A percentile compares a stretch with the other conserved stretches of the same genome.
phyloP scores from a whole-genome alignment of 1,140 invertebrate species.

The Pseudomyrmex cubaensis region DNA sequence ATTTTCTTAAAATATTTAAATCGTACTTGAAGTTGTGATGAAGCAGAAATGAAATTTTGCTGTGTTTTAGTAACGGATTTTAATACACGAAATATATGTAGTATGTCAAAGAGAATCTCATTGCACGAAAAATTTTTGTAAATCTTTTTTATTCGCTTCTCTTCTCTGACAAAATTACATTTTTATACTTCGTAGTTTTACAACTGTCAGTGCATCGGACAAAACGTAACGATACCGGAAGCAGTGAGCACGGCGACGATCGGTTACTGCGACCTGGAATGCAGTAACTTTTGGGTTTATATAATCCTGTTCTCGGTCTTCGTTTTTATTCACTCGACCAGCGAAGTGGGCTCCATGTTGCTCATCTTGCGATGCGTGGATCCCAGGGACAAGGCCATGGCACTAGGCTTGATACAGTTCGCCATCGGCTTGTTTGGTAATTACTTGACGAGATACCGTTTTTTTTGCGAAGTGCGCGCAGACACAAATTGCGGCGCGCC shows the following conservation, averaged over 20 bases:
- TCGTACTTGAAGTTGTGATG: too few species aligned
- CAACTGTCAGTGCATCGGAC: constrained; percentile 91
- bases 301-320: constrained; percentile 94
- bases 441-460: constrained; percentile 60
- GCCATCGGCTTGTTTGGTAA: constrained; percentile 96
- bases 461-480: not conserved
- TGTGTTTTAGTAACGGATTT: too few species aligned
- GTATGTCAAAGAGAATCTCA: too few species aligned
- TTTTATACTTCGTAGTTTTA: constrained; percentile 86
- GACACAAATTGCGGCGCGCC: not conserved
- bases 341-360: constrained; percentile 96
- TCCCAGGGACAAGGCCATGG: constrained; percentile 97
- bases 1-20: too few species aligned
- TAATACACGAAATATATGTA: too few species aligned
- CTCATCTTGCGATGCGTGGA: constrained; percentile 96
- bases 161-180: not conserved
- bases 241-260: constrained; percentile 84
- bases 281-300: constrained; percentile 92
- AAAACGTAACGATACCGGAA: constrained; percentile 78
- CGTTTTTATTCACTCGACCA: constrained; percentile 96
- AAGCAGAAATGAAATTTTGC: too few species aligned
- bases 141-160: not conserved
- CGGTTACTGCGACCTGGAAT: constrained; percentile 92
- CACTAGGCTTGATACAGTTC: constrained; percentile 96
- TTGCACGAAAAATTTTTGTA: not conserved